Base-by-base conservation (phyloP, 2,797 vertebrate genomes). In the Eupleurogrammus muticus region DNA sequence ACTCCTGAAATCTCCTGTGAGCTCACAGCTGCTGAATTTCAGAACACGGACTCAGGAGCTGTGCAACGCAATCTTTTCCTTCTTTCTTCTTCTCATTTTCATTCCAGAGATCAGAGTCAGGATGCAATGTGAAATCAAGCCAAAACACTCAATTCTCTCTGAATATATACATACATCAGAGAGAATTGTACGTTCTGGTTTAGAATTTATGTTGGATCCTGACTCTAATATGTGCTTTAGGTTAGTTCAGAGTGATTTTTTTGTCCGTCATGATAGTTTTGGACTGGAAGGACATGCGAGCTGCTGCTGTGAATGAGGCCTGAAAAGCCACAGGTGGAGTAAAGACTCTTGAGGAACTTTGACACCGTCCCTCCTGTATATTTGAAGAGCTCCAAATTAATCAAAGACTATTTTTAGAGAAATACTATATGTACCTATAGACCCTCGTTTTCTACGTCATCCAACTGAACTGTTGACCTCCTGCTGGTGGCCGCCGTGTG, bases 321-420 rank as follows among this genome's bases (percentile, higher is more conserved):
- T 19, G 64, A 24, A 44, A 49, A 44, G 9, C 11, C 23, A 17
- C 47, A 48, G 5, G 14, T 42, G 14, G 40, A 44, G 40, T 44
- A 23, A 11, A 36, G 9, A 54, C 7, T 21, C 7, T 49, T 17
- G 46, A 70, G 40, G 62, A 81, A 60, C 73, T 80, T 66, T 73
- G 47, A 46, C n/a, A 28, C 44, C 16, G 13, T 73, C 81, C 48
- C 34, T 38, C 70, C 81, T 51, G 34, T 38, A 1, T 48, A 21
- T 61, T 49, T 61, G 36, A 49, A 70, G 48, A 54, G 50, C 61
- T 55, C 68, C 24, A 61, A 56, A 32, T 44, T 19, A 70, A 60
- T 82, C 62, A 76, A 70, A 84, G 68, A 82, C 75, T 75, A 77
- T 80, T 81, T 83, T 86, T 78, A 28, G 75, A 85, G 28, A 36